Evolutionary conservation across 2,888 invertebrate genomes (phyloP).

Genomic region (Dendrolimus pini): DNA sequence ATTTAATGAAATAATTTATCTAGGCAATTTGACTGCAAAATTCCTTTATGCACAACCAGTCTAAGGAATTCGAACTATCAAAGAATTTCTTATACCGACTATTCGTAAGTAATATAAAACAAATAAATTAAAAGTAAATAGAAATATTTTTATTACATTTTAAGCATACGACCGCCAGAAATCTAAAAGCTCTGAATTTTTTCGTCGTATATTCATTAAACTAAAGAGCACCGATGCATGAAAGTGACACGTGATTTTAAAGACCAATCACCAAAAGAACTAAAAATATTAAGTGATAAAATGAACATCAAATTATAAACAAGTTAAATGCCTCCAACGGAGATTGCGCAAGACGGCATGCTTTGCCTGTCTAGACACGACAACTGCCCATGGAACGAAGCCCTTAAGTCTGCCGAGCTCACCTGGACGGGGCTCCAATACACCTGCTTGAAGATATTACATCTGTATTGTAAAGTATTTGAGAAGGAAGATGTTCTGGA

Average conservation of each 20-base stretch:
- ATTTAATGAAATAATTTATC: background rate
- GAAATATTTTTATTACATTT: no score
- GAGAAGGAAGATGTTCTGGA: constrained; percentile 87
- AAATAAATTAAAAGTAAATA: no score
- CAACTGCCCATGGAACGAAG: constrained; percentile 78
- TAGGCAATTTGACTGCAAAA: background rate
- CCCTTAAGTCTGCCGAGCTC: constrained; percentile 70
- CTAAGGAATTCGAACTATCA: background rate
- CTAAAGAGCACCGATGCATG: background rate
- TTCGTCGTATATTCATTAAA: no score
- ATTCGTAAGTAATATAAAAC: no score
- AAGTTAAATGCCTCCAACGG: constrained; percentile 70
- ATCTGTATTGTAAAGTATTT: constrained; percentile 92
- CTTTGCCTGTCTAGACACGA: constrained; percentile 79
- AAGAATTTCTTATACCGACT: no score
- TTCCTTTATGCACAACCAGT: background rate
- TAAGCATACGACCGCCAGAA: no score
- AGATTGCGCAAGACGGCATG: constrained; percentile 67
- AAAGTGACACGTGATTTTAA: background rate
- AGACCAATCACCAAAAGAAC: constrained; percentile 9
- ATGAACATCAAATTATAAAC: constrained; percentile 10
- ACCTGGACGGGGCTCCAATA: constrained; percentile 91
- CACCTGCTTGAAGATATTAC: constrained; percentile 88
- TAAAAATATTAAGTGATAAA: constrained; percentile 13
- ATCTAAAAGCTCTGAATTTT: no score